These are phyloP conservation scores for Lissonota sp. DNA, from an alignment of 2,888 invertebrate species.

Conservation along the genomic window DNA sequence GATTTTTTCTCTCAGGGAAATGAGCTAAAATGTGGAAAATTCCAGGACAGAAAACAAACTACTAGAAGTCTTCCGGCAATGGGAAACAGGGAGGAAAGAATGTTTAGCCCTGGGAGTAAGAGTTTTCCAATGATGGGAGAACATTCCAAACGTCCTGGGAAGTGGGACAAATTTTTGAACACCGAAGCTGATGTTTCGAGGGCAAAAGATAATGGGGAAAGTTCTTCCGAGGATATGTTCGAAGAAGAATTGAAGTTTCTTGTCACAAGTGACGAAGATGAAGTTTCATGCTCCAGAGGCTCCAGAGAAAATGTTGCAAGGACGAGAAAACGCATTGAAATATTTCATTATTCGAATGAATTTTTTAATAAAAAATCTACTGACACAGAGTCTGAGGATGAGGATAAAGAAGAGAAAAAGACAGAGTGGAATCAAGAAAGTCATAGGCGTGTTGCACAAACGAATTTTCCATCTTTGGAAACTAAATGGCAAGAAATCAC, in stretches of 20 bases:
- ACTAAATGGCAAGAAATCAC: not conserved
- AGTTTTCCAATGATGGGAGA: constrained; percentile 18
- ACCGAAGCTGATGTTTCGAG: not conserved
- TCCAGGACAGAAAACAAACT: not conserved
- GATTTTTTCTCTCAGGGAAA: not conserved
- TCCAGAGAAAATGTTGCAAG: not conserved
- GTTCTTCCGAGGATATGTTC: not conserved
- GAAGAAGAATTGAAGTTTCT: not conserved
- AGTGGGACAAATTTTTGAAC: constrained; percentile 38
- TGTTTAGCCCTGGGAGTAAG: not conserved
- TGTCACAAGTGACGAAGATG: not conserved
- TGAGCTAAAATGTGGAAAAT: not conserved
- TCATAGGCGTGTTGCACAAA: not conserved
- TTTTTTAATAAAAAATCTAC: not conserved
- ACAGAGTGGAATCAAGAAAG: not conserved
- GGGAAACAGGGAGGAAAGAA: not conserved
- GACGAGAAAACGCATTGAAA: too few relatives aligned
- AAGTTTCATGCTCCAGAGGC: not conserved
- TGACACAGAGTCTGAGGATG: not conserved
- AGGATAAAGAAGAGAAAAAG: not conserved
- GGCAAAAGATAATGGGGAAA: not conserved
- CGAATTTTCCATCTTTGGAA: not conserved
- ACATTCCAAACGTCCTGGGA: not conserved
- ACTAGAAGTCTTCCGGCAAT: constrained; percentile 26
- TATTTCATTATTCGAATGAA: too few relatives aligned